Percentiles rank a stretch among this genome's conserved stretches.
These are phyloP conservation scores for Echinops telfairi DNA, from an alignment of 2,113 vertebrate species.

Conservation along the genomic window DNA sequence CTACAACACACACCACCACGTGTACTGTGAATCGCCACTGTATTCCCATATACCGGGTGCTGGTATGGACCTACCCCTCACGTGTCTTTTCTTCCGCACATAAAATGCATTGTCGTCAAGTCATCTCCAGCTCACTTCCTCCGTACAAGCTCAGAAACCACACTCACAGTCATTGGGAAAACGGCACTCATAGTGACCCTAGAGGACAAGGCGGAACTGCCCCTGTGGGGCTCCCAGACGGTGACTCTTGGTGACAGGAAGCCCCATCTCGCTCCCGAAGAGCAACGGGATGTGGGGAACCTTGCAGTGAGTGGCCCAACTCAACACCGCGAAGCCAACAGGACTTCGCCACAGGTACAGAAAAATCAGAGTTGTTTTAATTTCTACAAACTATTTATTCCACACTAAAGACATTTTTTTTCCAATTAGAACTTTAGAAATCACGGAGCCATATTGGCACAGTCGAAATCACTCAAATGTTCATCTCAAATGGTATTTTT, in stretches of 20 bases:
- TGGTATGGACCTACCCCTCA: neutral
- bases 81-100: neutral
- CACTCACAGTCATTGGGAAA: no score
- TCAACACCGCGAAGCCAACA: no score
- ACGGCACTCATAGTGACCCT: no score
- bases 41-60: neutral
- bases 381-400: neutral
- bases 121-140: no score
- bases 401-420: neutral
- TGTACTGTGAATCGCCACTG: neutral
- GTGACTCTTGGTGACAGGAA: no score
- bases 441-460: neutral
- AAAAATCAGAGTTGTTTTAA: neutral
- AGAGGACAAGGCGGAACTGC: no score
- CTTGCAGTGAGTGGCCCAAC: no score
- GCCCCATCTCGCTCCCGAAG: no score
- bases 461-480: neutral
- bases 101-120: neutral
- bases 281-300: no score
- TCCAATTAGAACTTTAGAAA: neutral
- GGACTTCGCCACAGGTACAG: no score
- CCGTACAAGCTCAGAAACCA: no score
- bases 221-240: no score
- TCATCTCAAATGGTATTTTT: neutral
- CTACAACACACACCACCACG: neutral